Evolutionary conservation across 2,888 invertebrate genomes (phyloP).

Genomic region (Nephrotoma appendiculata): DNA sequence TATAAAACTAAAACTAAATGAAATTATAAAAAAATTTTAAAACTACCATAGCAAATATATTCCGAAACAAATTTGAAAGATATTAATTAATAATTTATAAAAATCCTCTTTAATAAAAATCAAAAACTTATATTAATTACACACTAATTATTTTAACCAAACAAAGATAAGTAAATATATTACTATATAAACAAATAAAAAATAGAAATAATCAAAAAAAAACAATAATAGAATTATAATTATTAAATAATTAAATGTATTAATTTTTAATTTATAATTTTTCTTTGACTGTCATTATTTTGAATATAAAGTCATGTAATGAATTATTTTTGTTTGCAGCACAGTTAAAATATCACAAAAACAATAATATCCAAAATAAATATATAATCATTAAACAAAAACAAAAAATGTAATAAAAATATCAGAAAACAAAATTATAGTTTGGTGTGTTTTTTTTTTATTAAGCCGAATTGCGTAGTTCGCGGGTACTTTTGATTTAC

Average conservation of each 20-base stretch:
- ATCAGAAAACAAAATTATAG: neutral
- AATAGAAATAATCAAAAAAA: neutral
- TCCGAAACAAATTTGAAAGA: neutral
- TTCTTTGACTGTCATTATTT: neutral
- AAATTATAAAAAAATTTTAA: neutral
- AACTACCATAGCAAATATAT: neutral
- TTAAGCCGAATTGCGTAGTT: no score
- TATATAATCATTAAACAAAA: neutral
- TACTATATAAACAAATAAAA: neutral
- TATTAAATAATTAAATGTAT: neutral
- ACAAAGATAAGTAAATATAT: neutral
- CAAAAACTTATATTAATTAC: neutral
- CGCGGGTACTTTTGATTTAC: no score
- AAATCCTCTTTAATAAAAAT: neutral
- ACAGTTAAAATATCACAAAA: neutral
- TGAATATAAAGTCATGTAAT: neutral
- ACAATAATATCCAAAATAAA: neutral
- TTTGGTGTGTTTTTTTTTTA: neutral
- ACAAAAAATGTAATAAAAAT: neutral
- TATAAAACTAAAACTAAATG: neutral
- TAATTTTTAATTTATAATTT: neutral
- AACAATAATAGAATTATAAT: neutral
- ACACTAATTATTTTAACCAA: neutral
- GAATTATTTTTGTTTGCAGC: neutral
- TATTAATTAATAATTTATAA: neutral